Evolutionary conservation across 2,797 vertebrate genomes (phyloP).

Genomic region (Enteromius radiatus): DNA sequence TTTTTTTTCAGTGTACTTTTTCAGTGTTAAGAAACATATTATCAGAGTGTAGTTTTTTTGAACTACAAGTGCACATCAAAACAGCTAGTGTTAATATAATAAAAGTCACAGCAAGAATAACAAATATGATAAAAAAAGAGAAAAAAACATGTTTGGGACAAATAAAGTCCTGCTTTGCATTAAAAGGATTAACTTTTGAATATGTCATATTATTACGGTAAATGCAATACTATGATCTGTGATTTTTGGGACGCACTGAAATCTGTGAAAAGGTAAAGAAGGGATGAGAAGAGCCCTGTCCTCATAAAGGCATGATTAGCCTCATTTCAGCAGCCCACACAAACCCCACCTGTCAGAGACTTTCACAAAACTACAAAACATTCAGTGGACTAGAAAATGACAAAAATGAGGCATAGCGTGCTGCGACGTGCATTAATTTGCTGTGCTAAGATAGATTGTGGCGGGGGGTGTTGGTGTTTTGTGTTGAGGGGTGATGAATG

Average conservation of each 20-base stretch:
- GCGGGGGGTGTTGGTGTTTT: constrained; percentile 88
- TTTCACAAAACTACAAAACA: constrained; percentile 69
- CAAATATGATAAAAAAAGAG: background rate
- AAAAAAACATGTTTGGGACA: background rate
- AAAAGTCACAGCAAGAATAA: background rate
- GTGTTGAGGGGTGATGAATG: constrained; percentile 92
- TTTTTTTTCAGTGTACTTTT: too few species aligned
- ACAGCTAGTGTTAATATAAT: background rate
- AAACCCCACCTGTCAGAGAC: constrained; percentile 7
- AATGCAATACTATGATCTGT: background rate
- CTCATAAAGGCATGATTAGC: constrained; percentile 39
- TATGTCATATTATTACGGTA: background rate
- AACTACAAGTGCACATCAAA: background rate
- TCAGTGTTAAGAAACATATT: background rate
- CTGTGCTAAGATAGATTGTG: constrained; percentile 88
- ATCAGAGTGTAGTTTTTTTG: background rate
- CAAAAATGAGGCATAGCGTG: constrained; percentile 92
- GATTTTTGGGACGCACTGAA: constrained; percentile 15
- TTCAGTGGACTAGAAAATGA: constrained; percentile 82
- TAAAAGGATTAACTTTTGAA: background rate
- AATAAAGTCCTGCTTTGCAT: constrained; percentile 9
- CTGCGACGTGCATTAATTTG: constrained; percentile 87
- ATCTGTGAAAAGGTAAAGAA: background rate
- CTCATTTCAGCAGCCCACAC: constrained; percentile 34
- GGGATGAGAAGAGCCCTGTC: background rate